These are phyloP conservation scores for Chaetogeoica ovagalla DNA, from an alignment of 2,888 invertebrate species.

Conservation along the genomic window DNA sequence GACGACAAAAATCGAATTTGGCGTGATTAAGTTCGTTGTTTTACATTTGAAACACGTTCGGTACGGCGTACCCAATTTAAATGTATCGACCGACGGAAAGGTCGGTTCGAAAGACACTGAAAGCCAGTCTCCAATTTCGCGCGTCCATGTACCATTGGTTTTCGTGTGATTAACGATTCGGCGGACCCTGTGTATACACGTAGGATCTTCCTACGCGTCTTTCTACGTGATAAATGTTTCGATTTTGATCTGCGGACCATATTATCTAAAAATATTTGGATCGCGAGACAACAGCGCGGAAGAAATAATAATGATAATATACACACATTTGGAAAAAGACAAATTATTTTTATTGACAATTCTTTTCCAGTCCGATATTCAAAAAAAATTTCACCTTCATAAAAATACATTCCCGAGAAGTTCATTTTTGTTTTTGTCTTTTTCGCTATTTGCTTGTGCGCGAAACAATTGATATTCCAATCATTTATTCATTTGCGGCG, in stretches of 20 bases:
- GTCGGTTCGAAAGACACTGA: slow-evolving; percentile 25
- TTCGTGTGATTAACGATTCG: slow-evolving; percentile 39
- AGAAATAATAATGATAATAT: slow-evolving; percentile 6
- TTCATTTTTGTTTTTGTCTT: neutral
- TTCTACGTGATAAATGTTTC: slow-evolving; percentile 26
- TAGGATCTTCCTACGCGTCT: neutral
- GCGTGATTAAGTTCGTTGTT: neutral
- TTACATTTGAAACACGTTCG: slow-evolving; percentile 28
- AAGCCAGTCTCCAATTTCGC: slow-evolving; percentile 22
- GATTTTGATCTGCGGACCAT: slow-evolving; percentile 16
- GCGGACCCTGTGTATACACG: slow-evolving; percentile 9
- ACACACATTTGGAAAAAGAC: neutral
- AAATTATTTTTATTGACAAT: slow-evolving; percentile 24
- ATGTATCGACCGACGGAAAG: slow-evolving; percentile 32
- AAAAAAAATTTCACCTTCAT: neutral
- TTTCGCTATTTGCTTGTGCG: neutral
- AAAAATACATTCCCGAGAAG: neutral
- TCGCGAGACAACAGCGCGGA: neutral
- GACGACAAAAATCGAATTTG: slow-evolving; percentile 1
- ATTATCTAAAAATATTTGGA: slow-evolving; percentile 4
- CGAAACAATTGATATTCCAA: slow-evolving; percentile 2
- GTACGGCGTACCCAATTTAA: slow-evolving; percentile 15
- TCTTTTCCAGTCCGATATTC: neutral
- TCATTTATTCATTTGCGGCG: slow-evolving; percentile 9
- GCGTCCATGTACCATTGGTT: neutral